Evolutionary conservation across 2,888 invertebrate genomes (phyloP).

Genomic region (Erebia palarica): DNA sequence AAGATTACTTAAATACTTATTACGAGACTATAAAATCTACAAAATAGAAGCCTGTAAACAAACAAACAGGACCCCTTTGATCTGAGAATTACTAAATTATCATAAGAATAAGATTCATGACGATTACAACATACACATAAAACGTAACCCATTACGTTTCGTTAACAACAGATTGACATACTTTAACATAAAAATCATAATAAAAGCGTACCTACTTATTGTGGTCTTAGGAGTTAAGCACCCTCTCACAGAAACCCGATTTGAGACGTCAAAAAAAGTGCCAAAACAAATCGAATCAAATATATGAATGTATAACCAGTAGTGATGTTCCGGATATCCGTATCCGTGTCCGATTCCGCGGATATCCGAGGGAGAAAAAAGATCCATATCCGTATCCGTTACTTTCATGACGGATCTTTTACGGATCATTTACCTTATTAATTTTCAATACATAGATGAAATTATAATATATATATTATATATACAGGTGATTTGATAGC

Average conservation of each 20-base stretch:
- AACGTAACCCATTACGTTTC: background rate
- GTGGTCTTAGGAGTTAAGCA: background rate
- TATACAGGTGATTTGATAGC: too few relatives aligned
- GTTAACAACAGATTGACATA: background rate
- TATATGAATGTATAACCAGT: constrained; percentile 18
- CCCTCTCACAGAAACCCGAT: background rate
- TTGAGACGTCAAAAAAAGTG: background rate
- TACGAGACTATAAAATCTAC: background rate
- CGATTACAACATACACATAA: background rate
- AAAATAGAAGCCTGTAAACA: background rate
- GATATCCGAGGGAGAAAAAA: too few relatives aligned
- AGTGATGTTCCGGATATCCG: too few relatives aligned
- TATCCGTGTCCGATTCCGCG: too few relatives aligned
- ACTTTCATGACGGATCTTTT: too few relatives aligned
- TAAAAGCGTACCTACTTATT: background rate
- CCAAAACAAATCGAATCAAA: constrained; percentile 11
- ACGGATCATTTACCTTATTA: too few relatives aligned
- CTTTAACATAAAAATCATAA: constrained; percentile 3
- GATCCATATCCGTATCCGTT: too few relatives aligned
- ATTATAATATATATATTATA: too few relatives aligned
- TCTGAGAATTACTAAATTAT: background rate
- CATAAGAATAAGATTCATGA: background rate
- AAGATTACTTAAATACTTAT: too few relatives aligned
- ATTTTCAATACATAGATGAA: too few relatives aligned
- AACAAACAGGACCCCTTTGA: too few relatives aligned